These are phyloP conservation scores for Trilocha varians DNA, from an alignment of 2,888 invertebrate species.

Conservation along the genomic window DNA sequence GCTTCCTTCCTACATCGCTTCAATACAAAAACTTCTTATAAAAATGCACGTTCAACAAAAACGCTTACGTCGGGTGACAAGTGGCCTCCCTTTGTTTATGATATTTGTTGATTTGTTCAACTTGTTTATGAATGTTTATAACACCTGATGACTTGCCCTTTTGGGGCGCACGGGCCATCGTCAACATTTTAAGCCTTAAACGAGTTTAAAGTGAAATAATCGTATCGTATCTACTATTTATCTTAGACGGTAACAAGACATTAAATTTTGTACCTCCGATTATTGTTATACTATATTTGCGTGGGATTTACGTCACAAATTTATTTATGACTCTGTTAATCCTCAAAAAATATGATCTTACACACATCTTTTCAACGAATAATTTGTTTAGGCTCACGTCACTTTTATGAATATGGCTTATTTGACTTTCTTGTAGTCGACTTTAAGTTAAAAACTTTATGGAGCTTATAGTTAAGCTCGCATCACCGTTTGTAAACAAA, in stretches of 20 bases:
- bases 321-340: neutral
- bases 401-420: slow-evolving; percentile 5
- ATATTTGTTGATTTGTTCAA: slow-evolving; percentile 66
- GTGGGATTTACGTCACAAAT: neutral
- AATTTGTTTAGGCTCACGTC: neutral
- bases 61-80: slow-evolving; percentile 68
- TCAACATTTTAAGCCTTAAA: neutral
- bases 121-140: slow-evolving; percentile 56
- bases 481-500: slow-evolving; percentile 19
- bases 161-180: slow-evolving; percentile 12
- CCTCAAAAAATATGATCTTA: neutral
- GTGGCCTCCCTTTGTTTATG: slow-evolving; percentile 65
- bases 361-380: neutral
- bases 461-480: slow-evolving; percentile 21
- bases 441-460: slow-evolving; percentile 1
- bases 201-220: too few species aligned
- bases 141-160: slow-evolving; percentile 54
- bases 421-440: neutral
- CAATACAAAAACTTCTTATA: slow-evolving; percentile 66
- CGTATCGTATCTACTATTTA: too few species aligned
- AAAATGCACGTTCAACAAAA: slow-evolving; percentile 66
- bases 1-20: slow-evolving; percentile 68
- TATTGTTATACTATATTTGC: neutral
- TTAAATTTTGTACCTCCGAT: neutral
- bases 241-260: neutral